Conservation (phyloP, 2,888 invertebrate genomes). For the Macrophya annulata region DNA sequence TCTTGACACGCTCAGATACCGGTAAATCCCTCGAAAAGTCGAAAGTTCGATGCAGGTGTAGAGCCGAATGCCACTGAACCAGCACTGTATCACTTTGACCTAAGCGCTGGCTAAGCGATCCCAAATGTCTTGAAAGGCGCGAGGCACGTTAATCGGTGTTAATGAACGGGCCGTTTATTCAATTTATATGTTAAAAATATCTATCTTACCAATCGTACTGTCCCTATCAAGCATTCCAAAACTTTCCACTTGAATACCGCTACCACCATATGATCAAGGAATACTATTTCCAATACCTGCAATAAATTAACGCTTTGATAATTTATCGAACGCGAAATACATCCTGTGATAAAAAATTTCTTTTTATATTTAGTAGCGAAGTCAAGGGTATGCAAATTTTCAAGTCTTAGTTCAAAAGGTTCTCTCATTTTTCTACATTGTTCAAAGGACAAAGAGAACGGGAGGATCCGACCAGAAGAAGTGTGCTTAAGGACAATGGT, state of each 20-base stretch:
- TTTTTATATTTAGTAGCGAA: neutral
- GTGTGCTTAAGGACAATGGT: conserved; percentile 70
- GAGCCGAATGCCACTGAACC: conserved; percentile 41
- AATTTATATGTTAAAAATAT: conserved; percentile 50
- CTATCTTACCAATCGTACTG: neutral
- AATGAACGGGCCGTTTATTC: conserved; percentile 72
- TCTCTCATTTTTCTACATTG: conserved; percentile 66
- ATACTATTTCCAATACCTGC: neutral
- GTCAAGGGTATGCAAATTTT: conserved; percentile 27
- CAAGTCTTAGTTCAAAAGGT: neutral
- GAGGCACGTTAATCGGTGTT: conserved; percentile 73
- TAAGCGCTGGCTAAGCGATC: conserved; percentile 38
- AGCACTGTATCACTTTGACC: conserved; percentile 34
- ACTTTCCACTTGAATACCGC: neutral
- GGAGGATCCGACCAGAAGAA: conserved; percentile 59
- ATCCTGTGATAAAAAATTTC: neutral
- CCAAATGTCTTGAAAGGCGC: conserved; percentile 55
- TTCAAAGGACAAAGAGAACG: conserved; percentile 68
- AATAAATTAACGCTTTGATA: neutral
- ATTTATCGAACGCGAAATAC: neutral
- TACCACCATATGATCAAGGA: neutral
- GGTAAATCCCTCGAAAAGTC: conserved; percentile 32
- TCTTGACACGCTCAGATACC: conserved; percentile 28
- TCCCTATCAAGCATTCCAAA: neutral
- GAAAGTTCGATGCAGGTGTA: conserved; percentile 54